Percentiles rank a stretch among this genome's conserved stretches.
Conservation (phyloP, 1,140 invertebrate species). For the Drosophila persimilis region DNA sequence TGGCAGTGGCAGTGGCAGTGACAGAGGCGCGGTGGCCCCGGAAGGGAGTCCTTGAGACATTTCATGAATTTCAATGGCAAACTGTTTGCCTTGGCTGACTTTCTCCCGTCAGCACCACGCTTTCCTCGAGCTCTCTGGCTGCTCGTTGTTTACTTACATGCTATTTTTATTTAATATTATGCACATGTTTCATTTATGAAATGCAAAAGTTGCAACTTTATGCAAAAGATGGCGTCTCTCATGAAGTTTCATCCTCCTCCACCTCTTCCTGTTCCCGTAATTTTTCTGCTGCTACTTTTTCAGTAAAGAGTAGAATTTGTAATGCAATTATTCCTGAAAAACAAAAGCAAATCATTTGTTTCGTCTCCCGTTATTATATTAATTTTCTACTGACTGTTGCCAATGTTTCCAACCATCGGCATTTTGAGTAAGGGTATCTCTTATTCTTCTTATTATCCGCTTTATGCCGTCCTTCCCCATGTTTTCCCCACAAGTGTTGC, state of each 20-base stretch:
- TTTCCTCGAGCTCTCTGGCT: not conserved
- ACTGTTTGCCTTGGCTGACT: constrained; percentile 30
- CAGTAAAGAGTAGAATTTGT: no score
- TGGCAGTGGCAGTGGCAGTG: not conserved
- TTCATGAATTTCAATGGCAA: constrained; percentile 63
- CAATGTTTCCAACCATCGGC: not conserved
- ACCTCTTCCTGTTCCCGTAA: no score
- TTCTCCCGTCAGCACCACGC: constrained; percentile 12
- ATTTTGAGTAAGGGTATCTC: constrained; percentile 9
- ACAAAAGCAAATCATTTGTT: not conserved
- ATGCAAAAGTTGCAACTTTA: constrained; percentile 71
- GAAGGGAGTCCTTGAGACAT: not conserved
- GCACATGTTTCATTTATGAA: constrained; percentile 81
- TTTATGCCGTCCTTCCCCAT: not conserved
- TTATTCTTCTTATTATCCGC: constrained; percentile 5
- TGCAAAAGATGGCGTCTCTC: constrained; percentile 27
- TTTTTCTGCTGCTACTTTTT: not conserved
- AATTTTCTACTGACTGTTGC: not conserved
- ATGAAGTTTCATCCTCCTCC: constrained; percentile 1
- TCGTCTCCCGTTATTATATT: not conserved
- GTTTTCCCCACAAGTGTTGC: constrained; percentile 15
- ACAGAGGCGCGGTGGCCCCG: no score
- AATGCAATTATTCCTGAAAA: not conserved
- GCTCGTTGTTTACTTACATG: constrained; percentile 52
- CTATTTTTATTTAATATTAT: constrained; percentile 67